phyloP scores from a whole-genome alignment of 2,888 invertebrate species.

The Perithous albicinctus region DNA sequence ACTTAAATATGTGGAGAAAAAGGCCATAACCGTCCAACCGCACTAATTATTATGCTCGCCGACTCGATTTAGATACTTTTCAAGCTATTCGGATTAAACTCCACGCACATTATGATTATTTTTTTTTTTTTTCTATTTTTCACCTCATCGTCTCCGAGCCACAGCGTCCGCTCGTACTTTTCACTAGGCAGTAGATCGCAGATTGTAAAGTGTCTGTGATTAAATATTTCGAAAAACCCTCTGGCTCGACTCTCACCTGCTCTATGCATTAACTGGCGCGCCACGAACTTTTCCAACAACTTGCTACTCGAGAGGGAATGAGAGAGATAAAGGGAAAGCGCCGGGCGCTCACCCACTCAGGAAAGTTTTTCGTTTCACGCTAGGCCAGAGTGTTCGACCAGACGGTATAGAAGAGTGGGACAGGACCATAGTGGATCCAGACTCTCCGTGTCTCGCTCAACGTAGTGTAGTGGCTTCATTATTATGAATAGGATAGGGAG shows the following conservation, averaged over 20 bases:
- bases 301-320: constrained; percentile 22
- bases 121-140: too few species aligned
- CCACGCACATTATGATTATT: constrained; percentile 18
- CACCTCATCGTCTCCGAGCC: neutral
- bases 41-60: neutral
- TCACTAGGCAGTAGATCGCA: constrained; percentile 35
- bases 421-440: constrained; percentile 36
- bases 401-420: constrained; percentile 11
- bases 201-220: constrained; percentile 70
- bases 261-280: constrained; percentile 55
- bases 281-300: constrained; percentile 57
- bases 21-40: neutral
- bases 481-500: constrained; percentile 18
- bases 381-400: constrained; percentile 31
- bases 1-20: too few species aligned
- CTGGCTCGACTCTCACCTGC: constrained; percentile 47
- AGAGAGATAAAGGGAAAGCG: constrained; percentile 34
- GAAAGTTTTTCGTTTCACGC: constrained; percentile 62
- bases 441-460: constrained; percentile 15
- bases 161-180: constrained; percentile 1
- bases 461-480: constrained; percentile 41
- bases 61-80: neutral
- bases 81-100: constrained; percentile 22
- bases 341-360: constrained; percentile 73
- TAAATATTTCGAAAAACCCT: constrained; percentile 70